These are phyloP conservation scores for Hippoglossus stenolepis DNA, from an alignment of 2,113 vertebrate species.

Conservation along the genomic window DNA sequence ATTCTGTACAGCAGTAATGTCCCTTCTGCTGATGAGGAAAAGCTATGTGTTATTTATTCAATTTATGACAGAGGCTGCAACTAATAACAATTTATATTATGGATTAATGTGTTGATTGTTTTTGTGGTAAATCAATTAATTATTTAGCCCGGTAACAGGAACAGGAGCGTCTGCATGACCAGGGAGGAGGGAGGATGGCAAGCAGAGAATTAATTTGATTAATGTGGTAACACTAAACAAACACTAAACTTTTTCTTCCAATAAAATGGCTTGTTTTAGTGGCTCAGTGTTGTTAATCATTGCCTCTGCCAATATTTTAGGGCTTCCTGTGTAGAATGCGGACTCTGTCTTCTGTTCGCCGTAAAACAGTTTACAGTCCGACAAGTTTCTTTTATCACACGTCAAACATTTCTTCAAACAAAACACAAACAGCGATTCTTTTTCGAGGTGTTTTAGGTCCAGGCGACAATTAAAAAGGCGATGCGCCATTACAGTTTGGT, in stretches of 20 bases:
- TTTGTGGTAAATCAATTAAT: not conserved
- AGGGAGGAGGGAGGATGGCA: not conserved
- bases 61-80: not conserved
- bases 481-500: no score
- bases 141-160: not conserved
- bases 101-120: not conserved
- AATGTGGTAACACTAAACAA: not conserved
- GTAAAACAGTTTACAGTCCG: no score
- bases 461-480: no score
- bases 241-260: not conserved
- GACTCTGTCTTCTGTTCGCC: no score
- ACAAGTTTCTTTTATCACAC: no score
- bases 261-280: not conserved
- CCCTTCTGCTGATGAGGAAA: constrained; percentile 9
- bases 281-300: not conserved
- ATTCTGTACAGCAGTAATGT: not conserved
- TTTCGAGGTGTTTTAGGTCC: no score
- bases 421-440: no score
- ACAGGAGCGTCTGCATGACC: not conserved
- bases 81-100: not conserved
- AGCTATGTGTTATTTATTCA: constrained; percentile 23
- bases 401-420: no score
- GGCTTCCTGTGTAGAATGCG: no score
- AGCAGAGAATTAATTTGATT: not conserved
- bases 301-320: no score